These are phyloP conservation scores for Drosophila pegasa DNA, from an alignment of 2,888 invertebrate genomes.

Conservation along the genomic window DNA sequence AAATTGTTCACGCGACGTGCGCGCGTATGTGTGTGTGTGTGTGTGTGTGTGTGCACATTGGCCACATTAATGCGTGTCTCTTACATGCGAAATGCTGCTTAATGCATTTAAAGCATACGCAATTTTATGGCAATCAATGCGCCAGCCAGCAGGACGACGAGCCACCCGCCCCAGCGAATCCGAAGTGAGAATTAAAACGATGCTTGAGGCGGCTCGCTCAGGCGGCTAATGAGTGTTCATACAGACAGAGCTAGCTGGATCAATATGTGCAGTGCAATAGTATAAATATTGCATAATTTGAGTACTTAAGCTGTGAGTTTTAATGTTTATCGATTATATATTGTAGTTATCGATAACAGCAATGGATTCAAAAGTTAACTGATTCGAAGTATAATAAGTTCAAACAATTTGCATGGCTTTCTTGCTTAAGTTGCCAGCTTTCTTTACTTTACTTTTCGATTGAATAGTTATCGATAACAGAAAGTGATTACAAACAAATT, in stretches of 20 bases:
- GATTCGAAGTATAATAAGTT: too few species aligned
- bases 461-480: too few species aligned
- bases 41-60: constrained; percentile 37
- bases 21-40: constrained; percentile 20
- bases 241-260: too few species aligned
- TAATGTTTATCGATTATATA: background rate
- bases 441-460: too few species aligned
- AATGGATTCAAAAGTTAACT: background rate
- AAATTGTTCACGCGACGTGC: constrained; percentile 38
- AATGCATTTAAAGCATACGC: constrained; percentile 22
- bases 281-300: background rate
- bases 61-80: constrained; percentile 68
- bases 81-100: constrained; percentile 59
- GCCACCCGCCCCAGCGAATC: constrained; percentile 3
- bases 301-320: background rate
- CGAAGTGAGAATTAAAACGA: background rate
- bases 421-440: too few species aligned
- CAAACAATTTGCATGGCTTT: too few species aligned
- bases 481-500: too few species aligned
- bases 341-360: background rate
- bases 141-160: constrained; percentile 21
- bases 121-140: constrained; percentile 60
- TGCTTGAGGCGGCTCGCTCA: background rate
- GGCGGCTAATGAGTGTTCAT: background rate
- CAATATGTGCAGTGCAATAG: background rate